Evolutionary conservation across 2,113 vertebrate species (phyloP).

Genomic region (Mola mola): DNA sequence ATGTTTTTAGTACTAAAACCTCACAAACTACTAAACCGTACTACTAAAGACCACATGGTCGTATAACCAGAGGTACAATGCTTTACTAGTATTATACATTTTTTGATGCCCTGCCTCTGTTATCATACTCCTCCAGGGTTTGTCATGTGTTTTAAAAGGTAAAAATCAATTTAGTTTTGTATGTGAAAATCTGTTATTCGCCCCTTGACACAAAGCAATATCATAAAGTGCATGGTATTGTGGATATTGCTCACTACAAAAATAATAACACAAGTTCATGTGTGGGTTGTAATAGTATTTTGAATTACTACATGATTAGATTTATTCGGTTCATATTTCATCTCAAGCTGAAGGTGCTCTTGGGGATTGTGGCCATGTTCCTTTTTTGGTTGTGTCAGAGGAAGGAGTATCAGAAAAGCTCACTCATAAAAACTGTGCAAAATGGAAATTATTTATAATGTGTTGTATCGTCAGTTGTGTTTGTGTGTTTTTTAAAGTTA

Average conservation of each 20-base stretch:
- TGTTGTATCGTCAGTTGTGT: neutral
- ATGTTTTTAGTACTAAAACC: too few relatives aligned
- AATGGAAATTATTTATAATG: conserved; percentile 10
- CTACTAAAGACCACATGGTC: too few relatives aligned
- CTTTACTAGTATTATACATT: too few relatives aligned
- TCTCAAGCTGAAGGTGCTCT: conserved; percentile 30
- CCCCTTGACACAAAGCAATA: conserved; percentile 60
- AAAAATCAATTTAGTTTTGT: conserved; percentile 56
- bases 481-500: neutral
- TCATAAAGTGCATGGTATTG: conserved; percentile 26
- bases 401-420: conserved; percentile 4
- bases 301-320: conserved; percentile 49
- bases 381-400: neutral
- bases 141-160: too few relatives aligned
- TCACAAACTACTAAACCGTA: too few relatives aligned
- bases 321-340: conserved; percentile 50
- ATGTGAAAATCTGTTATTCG: conserved; percentile 57
- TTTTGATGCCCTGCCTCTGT: conserved; percentile 4
- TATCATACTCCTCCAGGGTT: conserved; percentile 7
- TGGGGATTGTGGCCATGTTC: conserved; percentile 26
- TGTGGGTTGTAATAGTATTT: conserved; percentile 56
- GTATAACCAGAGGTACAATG: too few relatives aligned
- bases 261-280: conserved; percentile 46
- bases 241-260: conserved; percentile 37
- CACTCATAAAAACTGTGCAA: conserved; percentile 6